Conservation (phyloP, 1,140 invertebrate species). For the Heliconius himera region DNA sequence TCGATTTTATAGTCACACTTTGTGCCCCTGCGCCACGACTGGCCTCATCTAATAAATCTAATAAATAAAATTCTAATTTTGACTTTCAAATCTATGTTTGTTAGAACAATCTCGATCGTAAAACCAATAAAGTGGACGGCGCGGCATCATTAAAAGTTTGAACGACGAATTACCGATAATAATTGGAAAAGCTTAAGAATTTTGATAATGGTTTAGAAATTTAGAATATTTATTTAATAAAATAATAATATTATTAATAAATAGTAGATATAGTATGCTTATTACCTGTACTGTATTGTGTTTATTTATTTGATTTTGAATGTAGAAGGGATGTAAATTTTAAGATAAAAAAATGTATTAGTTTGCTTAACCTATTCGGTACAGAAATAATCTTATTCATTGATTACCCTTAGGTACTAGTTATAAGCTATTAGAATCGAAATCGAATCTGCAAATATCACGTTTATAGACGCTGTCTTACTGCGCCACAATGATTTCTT, state of each 20-base stretch:
- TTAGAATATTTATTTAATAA: background rate
- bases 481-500: background rate
- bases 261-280: background rate
- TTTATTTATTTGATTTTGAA: too few species aligned
- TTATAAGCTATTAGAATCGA: too few species aligned
- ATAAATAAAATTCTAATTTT: background rate
- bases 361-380: too few species aligned
- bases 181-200: constrained; percentile 14
- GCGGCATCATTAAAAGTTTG: constrained; percentile 19
- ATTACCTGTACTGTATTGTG: background rate
- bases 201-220: background rate
- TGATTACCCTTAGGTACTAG: too few species aligned
- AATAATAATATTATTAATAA: background rate
- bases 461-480: background rate
- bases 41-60: too few species aligned
- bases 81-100: background rate
- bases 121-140: constrained; percentile 21
- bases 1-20: too few species aligned
- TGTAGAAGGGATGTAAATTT: too few species aligned
- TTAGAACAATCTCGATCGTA: constrained; percentile 8
- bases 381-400: too few species aligned
- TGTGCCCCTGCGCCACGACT: too few species aligned
- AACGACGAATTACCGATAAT: constrained; percentile 19
- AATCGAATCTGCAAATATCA: too few species aligned
- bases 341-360: too few species aligned